phyloP scores from a whole-genome alignment of 2,113 vertebrate species.

The Pardalotus punctatus region DNA sequence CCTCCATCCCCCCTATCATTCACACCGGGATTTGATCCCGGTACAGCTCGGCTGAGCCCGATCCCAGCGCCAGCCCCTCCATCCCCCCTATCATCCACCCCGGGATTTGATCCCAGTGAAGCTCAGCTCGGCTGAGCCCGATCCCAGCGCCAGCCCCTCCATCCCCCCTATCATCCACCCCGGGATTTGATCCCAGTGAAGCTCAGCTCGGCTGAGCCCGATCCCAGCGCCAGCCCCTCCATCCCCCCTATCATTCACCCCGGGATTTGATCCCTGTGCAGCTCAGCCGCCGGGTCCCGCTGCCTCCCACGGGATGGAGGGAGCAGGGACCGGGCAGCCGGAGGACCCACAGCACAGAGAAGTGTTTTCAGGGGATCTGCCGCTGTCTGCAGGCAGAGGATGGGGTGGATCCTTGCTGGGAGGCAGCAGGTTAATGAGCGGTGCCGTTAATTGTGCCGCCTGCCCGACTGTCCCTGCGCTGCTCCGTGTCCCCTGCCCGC shows the following conservation, averaged over 20 bases:
- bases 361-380: rapidly evolving
- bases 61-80: background rate
- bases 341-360: no score
- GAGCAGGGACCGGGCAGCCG: rapidly evolving
- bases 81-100: no score
- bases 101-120: no score
- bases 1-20: background rate
- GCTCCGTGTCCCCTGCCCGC: rapidly evolving
- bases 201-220: background rate
- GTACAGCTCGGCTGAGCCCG: background rate
- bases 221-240: background rate
- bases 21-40: no score
- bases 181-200: rapidly evolving
- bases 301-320: background rate
- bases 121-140: no score
- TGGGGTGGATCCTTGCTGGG: background rate
- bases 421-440: background rate
- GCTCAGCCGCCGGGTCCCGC: background rate
- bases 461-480: background rate
- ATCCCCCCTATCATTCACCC: background rate
- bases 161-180: no score
- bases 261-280: rapidly evolving
- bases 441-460: background rate
- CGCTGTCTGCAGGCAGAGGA: background rate
- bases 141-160: no score